A percentile compares a stretch with the other conserved stretches of the same genome.
phyloP scores from a whole-genome alignment of 2,888 invertebrate genomes.

The Poecilobothrus nobilitatus region DNA sequence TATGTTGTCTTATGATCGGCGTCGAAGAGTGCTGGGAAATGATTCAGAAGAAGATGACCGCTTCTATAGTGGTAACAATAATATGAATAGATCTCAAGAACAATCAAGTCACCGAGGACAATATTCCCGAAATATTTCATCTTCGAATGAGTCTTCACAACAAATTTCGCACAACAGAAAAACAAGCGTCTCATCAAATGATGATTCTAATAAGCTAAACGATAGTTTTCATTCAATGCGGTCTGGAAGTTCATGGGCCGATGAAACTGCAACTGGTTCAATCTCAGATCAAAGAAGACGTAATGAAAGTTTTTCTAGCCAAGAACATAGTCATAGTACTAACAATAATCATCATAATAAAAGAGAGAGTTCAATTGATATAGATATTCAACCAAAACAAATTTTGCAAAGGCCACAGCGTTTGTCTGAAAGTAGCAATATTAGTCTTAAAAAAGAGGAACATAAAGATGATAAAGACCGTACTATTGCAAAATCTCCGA shows the following conservation, averaged over 20 bases:
- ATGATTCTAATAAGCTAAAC: constrained; percentile 31
- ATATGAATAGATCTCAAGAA: constrained; percentile 28
- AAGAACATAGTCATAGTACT: constrained; percentile 30
- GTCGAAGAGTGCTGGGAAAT: constrained; percentile 20
- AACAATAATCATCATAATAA: constrained; percentile 16
- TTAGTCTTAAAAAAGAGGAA: constrained; percentile 26
- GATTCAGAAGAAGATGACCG: constrained; percentile 31
- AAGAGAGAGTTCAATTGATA: constrained; percentile 28
- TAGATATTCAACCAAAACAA: constrained; percentile 40
- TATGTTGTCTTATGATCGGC: constrained; percentile 12
- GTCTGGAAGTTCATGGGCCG: constrained; percentile 44
- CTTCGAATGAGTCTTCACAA: background rate
- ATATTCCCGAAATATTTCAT: constrained; percentile 20
- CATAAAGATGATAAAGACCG: constrained; percentile 17
- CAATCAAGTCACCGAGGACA: constrained; percentile 29
- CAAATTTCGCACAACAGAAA: constrained; percentile 31
- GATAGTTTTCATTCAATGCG: constrained; percentile 24
- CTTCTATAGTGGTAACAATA: constrained; percentile 26
- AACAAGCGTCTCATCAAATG: constrained; percentile 41
- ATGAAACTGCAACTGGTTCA: constrained; percentile 39
- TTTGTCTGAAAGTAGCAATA: constrained; percentile 25
- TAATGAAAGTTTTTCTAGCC: constrained; percentile 40
- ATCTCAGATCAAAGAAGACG: constrained; percentile 36
- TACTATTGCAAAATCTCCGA: constrained; percentile 19
- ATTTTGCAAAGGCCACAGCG: constrained; percentile 39